A percentile compares a stretch with the other conserved stretches of the same genome.
phyloP scores from a whole-genome alignment of 2,113 vertebrate species.

The Myotis lucifugus region DNA sequence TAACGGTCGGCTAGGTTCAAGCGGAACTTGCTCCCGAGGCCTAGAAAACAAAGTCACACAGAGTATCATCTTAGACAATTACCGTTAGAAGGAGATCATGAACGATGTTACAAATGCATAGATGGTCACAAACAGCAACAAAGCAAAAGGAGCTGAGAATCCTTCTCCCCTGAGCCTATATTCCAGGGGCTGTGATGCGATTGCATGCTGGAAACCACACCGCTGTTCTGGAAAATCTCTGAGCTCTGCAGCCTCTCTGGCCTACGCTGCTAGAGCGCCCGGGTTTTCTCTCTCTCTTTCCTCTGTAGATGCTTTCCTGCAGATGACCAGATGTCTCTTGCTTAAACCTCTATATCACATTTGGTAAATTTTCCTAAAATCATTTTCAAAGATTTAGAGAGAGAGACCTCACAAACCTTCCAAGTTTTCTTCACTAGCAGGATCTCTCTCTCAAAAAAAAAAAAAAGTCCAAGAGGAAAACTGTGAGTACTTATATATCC shows the following conservation, averaged over 20 bases:
- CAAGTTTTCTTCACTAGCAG: conserved; percentile 34
- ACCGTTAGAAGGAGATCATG: conserved; percentile 72
- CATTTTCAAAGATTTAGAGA: conserved; percentile 21
- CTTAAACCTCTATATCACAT: neutral
- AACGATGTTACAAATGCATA: conserved; percentile 75
- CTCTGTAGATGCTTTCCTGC: neutral
- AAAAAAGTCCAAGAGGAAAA: conserved; percentile 38
- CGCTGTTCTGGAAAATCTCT: neutral
- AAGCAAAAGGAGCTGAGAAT: conserved; percentile 55
- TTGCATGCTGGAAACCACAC: neutral
- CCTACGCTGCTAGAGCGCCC: neutral
- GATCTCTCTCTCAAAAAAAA: neutral
- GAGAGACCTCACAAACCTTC: conserved; percentile 25
- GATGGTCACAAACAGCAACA: conserved; percentile 73
- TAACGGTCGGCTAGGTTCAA: conserved; percentile 94
- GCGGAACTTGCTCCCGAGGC: conserved; percentile 97
- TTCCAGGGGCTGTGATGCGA: neutral
- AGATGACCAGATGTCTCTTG: neutral
- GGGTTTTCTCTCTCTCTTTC: neutral
- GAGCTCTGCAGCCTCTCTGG: neutral
- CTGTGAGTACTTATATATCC: neutral
- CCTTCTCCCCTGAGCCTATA: neutral
- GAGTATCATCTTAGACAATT: conserved; percentile 85
- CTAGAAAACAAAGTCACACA: conserved; percentile 92
- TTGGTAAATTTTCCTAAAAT: conserved; percentile 43